Base-by-base conservation (phyloP, 1,140 invertebrate genomes). In the Adoxophyes honmai region DNA sequence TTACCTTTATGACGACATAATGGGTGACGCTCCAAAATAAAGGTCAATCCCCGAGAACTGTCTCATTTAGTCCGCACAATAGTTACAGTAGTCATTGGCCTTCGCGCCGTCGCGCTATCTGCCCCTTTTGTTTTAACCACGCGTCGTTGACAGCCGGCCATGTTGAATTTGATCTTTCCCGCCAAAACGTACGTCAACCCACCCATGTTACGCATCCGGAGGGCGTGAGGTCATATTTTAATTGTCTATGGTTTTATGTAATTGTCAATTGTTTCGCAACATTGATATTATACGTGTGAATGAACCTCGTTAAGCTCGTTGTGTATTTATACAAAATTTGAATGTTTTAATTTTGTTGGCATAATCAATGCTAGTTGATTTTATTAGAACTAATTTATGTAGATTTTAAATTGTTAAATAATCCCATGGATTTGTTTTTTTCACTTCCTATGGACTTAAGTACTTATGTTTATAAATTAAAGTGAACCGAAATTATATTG, bases 111-210 rank as follows among this genome's bases (percentile, higher is more conserved):
- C 66, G 61, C 80, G 80, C 68, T 76, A 37, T 62, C 42, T 81
- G 78, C 52, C 48, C 68, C 78, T 78, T 82, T 87, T 87, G 84
- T 87, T 87, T 85, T 69, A 71, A 69, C 42, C 42, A 28, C 42
- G 18, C 42, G 42, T 21, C 38, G 39, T 21, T 48, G 42, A 28
- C 42, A 48, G 8, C 14, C 16, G 9, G 16, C 16, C 39, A 44
- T 44, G 16, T 52, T 52, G 34, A 42, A 36, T 18, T 37, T 13
- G 11, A 14, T 48, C 21, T 55, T 67, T 68, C 52, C 59, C 57
- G 53, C 70, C 75, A 57, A 73, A 75, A 73, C 65, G 54, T 57
- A 75, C 75, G 81, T 80, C 77, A 84, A 81, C 75, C 16, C 51
- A 52, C 64, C 62, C 64, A 70, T 64, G 56, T 75, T 72, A 78